Evolutionary conservation across 2,888 invertebrate genomes (phyloP).

Genomic region (Celastrina argiolus): DNA sequence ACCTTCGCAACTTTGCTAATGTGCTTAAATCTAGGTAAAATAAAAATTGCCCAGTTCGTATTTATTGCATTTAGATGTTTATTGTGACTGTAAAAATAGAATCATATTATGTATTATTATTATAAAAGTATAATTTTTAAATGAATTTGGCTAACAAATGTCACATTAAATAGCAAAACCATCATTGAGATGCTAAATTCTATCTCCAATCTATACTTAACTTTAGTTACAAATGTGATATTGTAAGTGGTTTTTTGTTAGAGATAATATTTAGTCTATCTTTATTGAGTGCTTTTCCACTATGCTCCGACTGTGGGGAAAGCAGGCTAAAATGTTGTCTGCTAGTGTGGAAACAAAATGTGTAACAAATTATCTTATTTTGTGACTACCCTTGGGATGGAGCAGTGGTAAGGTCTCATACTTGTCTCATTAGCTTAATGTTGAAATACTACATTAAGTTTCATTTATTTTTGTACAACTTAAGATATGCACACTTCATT

Average conservation of each 20-base stretch:
- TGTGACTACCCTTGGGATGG: not conserved
- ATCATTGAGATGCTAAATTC: slow-evolving; percentile 16
- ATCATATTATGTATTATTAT: slow-evolving; percentile 51
- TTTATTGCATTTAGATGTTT: slow-evolving; percentile 74
- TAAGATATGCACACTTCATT: slow-evolving; percentile 64
- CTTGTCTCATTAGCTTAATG: slow-evolving; percentile 58
- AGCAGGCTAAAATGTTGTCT: not conserved
- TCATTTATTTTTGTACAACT: slow-evolving; percentile 71
- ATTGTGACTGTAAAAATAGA: slow-evolving; percentile 67
- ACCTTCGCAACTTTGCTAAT: slow-evolving; percentile 71
- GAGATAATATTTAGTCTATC: slow-evolving; percentile 52
- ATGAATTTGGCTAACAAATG: slow-evolving; percentile 50
- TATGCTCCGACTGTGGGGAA: not conserved
- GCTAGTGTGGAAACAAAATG: not conserved
- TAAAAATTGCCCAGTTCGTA: slow-evolving; percentile 52
- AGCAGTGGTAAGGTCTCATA: not conserved
- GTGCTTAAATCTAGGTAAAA: slow-evolving; percentile 76
- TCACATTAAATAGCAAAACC: slow-evolving; percentile 36
- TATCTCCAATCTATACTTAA: slow-evolving; percentile 49
- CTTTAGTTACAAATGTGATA: slow-evolving; percentile 72
- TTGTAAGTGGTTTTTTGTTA: slow-evolving; percentile 24
- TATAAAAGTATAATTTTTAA: slow-evolving; percentile 54
- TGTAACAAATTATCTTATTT: not conserved
- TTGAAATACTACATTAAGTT: slow-evolving; percentile 57
- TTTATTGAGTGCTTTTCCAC: slow-evolving; percentile 37